A percentile compares a stretch with the other conserved stretches of the same genome.
These are phyloP conservation scores for Sussaba pulchella DNA, from an alignment of 2,888 invertebrate species.

Conservation along the genomic window DNA sequence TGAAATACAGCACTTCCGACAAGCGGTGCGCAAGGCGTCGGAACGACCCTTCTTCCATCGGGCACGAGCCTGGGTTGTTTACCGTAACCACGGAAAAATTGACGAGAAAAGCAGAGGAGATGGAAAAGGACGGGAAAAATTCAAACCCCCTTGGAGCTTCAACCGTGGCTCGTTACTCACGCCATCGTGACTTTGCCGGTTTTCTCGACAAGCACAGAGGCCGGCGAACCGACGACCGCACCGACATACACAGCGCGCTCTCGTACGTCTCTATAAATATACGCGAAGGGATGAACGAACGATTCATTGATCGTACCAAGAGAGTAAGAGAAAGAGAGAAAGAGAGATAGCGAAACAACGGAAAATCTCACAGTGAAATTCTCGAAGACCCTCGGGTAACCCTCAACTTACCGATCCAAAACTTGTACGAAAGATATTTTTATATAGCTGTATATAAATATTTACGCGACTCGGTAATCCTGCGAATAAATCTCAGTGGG, in stretches of 20 bases:
- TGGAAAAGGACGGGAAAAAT: constrained; percentile 6
- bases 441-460: no score
- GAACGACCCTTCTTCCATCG: constrained; percentile 12
- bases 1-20: constrained; percentile 23
- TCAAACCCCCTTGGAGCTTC: constrained; percentile 1
- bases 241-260: background rate
- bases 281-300: constrained; percentile 41
- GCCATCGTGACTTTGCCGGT: constrained; percentile 48
- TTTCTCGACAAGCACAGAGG: constrained; percentile 29
- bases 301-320: constrained; percentile 66
- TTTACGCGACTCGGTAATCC: constrained; percentile 28
- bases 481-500: constrained; percentile 48
- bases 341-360: constrained; percentile 59
- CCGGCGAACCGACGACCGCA: constrained; percentile 41
- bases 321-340: no score
- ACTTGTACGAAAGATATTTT: constrained; percentile 56
- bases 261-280: constrained; percentile 52
- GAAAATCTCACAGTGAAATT: constrained; percentile 55
- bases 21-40: constrained; percentile 41
- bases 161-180: constrained; percentile 41
- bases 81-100: constrained; percentile 19
- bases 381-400: constrained; percentile 11
- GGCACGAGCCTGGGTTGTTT: constrained; percentile 25
- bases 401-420: constrained; percentile 48
- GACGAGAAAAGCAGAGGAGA: constrained; percentile 10